Evolutionary conservation across 2,113 vertebrate species (phyloP).

Genomic region (Maylandia zebra): DNA sequence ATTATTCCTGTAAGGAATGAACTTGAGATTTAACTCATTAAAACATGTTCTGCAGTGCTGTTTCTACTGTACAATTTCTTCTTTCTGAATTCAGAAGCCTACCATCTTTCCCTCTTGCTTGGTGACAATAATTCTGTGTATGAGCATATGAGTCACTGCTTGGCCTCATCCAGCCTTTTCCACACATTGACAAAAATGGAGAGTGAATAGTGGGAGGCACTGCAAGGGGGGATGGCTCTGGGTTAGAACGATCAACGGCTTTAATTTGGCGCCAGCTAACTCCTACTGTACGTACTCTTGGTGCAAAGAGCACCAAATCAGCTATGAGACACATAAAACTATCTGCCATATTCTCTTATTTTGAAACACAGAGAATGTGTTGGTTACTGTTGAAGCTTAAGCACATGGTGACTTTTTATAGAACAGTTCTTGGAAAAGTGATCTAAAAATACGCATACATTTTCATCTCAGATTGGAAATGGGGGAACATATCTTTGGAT

Average conservation of each 20-base stretch:
- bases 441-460: background rate
- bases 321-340: background rate
- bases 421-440: background rate
- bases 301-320: constrained; percentile 5
- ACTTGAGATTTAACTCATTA: background rate
- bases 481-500: background rate
- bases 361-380: background rate
- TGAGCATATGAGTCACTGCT: constrained; percentile 58
- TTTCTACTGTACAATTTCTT: background rate
- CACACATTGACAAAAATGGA: constrained; percentile 60
- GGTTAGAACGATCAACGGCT: constrained; percentile 23
- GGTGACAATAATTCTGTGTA: constrained; percentile 40
- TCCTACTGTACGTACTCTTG: constrained; percentile 16
- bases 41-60: background rate
- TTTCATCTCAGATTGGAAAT: background rate
- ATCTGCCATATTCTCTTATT: background rate
- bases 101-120: constrained; percentile 10
- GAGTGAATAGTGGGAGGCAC: constrained; percentile 58
- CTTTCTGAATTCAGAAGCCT: constrained; percentile 3
- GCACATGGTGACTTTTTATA: background rate
- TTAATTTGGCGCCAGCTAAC: constrained; percentile 36
- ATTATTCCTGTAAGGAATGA: background rate
- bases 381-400: background rate
- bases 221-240: constrained; percentile 12
- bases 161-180: constrained; percentile 56